A percentile compares a stretch with the other conserved stretches of the same genome.
Evolutionary conservation across 64 coral and sea anemone genomes (phyloP).

Genomic region (Dendrophyllia cribrosa): DNA sequence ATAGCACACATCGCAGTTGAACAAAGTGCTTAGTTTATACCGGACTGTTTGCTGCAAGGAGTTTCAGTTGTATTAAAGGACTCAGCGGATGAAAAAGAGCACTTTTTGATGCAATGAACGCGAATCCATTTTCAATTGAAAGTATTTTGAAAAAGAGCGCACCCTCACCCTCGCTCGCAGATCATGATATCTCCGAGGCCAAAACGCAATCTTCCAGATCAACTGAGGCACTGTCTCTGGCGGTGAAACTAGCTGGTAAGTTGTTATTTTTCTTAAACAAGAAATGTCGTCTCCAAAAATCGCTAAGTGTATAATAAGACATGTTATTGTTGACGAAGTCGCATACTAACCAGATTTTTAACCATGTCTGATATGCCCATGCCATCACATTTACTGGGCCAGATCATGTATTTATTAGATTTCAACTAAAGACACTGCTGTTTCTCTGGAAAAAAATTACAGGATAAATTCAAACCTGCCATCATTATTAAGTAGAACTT

Average conservation of each 20-base stretch:
- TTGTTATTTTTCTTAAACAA: background rate
- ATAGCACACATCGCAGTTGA: background rate
- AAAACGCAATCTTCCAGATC: conserved; percentile 26
- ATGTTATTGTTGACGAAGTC: background rate
- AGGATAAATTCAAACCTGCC: too few species aligned
- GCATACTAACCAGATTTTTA: too few species aligned
- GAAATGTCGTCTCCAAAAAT: background rate
- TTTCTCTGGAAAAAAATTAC: too few species aligned
- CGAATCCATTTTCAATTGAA: conserved; percentile 80
- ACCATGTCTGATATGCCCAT: too few species aligned
- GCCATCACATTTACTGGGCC: too few species aligned
- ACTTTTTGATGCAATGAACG: conserved; percentile 12
- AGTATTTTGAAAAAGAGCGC: conserved; percentile 66
- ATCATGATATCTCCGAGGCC: background rate
- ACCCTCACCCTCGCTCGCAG: background rate
- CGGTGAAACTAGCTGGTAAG: conserved; percentile 80
- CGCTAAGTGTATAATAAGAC: background rate
- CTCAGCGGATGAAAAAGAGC: background rate
- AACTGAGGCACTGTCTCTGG: conserved; percentile 62
- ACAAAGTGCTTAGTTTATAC: background rate
- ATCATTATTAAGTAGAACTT: too few species aligned
- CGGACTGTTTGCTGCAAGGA: background rate
- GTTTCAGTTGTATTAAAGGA: background rate
- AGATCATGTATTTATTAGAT: too few species aligned
- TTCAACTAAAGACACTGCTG: too few species aligned